Evolutionary conservation across 2,797 vertebrate species (phyloP), one percentile per base, ranked within the genome.

Genomic region (Eulemur rubriventer): DNA sequence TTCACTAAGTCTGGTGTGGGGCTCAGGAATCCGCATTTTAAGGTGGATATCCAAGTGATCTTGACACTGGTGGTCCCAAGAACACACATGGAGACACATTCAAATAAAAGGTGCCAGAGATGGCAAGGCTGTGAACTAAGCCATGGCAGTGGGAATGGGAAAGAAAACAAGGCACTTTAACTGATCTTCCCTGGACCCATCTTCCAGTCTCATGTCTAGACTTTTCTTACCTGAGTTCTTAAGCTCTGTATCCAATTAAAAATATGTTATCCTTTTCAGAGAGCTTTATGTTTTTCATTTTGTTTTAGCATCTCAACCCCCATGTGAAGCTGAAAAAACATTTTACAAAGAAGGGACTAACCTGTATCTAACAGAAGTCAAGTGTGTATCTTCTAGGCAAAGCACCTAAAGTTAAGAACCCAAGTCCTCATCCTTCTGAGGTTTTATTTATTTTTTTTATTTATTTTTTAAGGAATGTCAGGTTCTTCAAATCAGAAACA

Each of bases 401-500:
- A 81, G 13, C 48, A 75, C n/a, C 57, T 85, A 52, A 89, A 41
- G 73, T 20, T 73, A 78, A 92, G 41, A 93, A 43, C 14, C 46
- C 41, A 72, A 67, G 24, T 38, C 24, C 63, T 50, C 70, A 35
- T 67, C 41, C 76, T 61, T 70, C 28, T 24, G 17, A 73, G 41
- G 57, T 35, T 65, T 75, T 4, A 46, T 72, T 81, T 28, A 38
- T 75, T 75, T 1, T 46, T 46, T 65, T 43, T 43, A 41, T 61
- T 81, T 46, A 63, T 48, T 38, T 95, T 95, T 69, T 30, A 70
- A 94, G 92, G n/a, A 41, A 26, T 30, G 55, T 55, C 28, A 92
- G 16, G 26, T 81, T 97, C 83, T 96, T 92, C 69, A 80, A 57
- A 78, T 97, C 81, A 98, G 80, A 92, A 95, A 91, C 41, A 88